A percentile compares a stretch with the other conserved stretches of the same genome.
phyloP scores from a whole-genome alignment of 2,113 vertebrate species.

The Pholis gunnellus region DNA sequence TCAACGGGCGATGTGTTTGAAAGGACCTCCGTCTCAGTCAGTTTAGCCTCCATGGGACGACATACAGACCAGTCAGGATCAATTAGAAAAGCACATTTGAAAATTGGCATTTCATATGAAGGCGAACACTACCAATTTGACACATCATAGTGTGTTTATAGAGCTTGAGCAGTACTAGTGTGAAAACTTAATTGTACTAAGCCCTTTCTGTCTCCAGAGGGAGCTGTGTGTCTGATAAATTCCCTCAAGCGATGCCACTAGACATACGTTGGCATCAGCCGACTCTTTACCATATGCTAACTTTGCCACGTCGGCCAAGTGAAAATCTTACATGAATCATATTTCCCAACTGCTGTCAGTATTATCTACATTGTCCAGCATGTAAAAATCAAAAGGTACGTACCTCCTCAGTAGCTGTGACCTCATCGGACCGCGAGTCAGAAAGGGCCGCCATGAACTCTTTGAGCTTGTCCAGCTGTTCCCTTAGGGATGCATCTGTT shows the following conservation, averaged over 20 bases:
- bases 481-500: slow-evolving; percentile 60
- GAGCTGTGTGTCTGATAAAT: not conserved
- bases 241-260: not conserved
- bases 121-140: not conserved
- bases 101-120: not conserved
- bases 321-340: not conserved
- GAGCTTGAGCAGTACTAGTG: not conserved
- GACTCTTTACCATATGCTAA: not conserved
- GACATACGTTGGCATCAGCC: not conserved
- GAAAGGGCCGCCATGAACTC: slow-evolving; percentile 50
- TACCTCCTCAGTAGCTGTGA: slow-evolving; percentile 44
- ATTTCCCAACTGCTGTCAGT: not conserved
- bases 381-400: not conserved
- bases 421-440: not conserved
- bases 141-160: not conserved
- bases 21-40: slow-evolving; percentile 32
- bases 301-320: not conserved
- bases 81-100: not conserved
- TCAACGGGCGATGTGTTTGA: slow-evolving; percentile 27
- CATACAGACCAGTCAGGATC: not conserved
- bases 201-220: not conserved
- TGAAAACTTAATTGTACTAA: not conserved
- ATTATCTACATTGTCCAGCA: not conserved
- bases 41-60: slow-evolving; percentile 47
- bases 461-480: slow-evolving; percentile 70